A percentile compares a stretch with the other conserved stretches of the same genome.
phyloP scores from a whole-genome alignment of 2,797 vertebrate genomes.

The Hydrocynus forskahlii region DNA sequence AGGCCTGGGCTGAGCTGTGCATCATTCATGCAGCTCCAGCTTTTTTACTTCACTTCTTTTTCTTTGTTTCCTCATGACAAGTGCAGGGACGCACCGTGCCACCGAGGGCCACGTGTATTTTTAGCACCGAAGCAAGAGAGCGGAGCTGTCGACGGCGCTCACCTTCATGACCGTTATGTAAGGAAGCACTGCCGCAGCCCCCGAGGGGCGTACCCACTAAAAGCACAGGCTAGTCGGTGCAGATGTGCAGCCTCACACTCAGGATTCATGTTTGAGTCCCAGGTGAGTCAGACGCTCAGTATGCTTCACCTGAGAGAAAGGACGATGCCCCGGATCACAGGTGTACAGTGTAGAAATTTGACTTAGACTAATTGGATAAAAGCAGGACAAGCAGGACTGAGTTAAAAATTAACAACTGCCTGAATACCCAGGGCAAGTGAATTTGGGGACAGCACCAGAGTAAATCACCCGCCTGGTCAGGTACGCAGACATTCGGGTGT shows the following conservation, averaged over 20 bases:
- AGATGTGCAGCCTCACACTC: neutral
- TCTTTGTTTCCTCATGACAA: neutral
- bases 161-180: conserved; percentile 34
- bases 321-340: neutral
- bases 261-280: neutral
- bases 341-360: no score
- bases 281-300: neutral
- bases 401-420: no score
- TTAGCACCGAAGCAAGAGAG: conserved; percentile 29
- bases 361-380: no score
- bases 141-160: neutral
- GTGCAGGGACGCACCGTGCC: conserved; percentile 12
- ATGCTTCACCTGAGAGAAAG: neutral
- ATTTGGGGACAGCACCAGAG: no score
- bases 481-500: no score
- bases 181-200: neutral
- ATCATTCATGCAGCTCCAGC: conserved; percentile 29
- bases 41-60: conserved; percentile 15
- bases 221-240: neutral
- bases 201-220: neutral
- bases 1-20: conserved; percentile 4
- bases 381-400: no score
- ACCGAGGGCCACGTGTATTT: conserved; percentile 49
- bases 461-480: no score
- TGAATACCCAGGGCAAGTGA: no score